Percentiles rank a stretch among this genome's conserved stretches.
These are phyloP conservation scores for Sternotherus odoratus DNA, from an alignment of 2,797 vertebrate species.

Conservation along the genomic window DNA sequence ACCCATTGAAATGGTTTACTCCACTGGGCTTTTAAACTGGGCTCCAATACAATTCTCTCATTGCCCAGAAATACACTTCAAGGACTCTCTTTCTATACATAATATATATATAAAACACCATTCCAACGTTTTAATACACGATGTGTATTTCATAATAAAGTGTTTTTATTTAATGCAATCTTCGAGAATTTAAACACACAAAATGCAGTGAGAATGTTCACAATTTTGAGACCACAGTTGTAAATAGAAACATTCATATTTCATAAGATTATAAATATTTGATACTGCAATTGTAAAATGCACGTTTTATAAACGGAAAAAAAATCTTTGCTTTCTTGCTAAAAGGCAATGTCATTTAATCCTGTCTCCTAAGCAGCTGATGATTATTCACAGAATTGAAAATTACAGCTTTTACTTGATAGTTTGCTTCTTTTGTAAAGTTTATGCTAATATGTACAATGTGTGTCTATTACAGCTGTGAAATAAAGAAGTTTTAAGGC, in stretches of 20 bases:
- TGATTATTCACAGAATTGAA: slow-evolving; percentile 77
- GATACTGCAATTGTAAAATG: slow-evolving; percentile 79
- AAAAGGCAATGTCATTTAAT: slow-evolving; percentile 74
- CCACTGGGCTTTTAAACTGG: neutral
- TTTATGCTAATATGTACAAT: slow-evolving; percentile 69
- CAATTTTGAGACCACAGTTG: slow-evolving; percentile 78
- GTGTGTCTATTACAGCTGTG: slow-evolving; percentile 56
- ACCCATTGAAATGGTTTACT: neutral
- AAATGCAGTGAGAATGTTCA: slow-evolving; percentile 80
- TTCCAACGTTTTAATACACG: neutral
- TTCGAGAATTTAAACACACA: slow-evolving; percentile 81
- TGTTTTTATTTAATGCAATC: slow-evolving; percentile 79
- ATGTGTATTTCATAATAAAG: slow-evolving; percentile 73
- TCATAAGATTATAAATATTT: slow-evolving; percentile 84
- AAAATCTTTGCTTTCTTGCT: slow-evolving; percentile 71
- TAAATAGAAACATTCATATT: slow-evolving; percentile 84
- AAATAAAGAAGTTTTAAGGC: slow-evolving; percentile 83
- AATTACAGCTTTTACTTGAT: slow-evolving; percentile 73
- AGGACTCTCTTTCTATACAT: neutral
- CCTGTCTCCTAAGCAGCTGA: slow-evolving; percentile 72
- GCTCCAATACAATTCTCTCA: accelerated
- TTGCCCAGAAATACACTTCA: neutral
- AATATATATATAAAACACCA: neutral
- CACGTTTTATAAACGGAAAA: slow-evolving; percentile 75
- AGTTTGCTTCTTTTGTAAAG: slow-evolving; percentile 22